A percentile compares a stretch with the other conserved stretches of the same genome.
These are phyloP conservation scores for Sminthurinus aureus DNA, from an alignment of 2,888 invertebrate species.

Conservation along the genomic window DNA sequence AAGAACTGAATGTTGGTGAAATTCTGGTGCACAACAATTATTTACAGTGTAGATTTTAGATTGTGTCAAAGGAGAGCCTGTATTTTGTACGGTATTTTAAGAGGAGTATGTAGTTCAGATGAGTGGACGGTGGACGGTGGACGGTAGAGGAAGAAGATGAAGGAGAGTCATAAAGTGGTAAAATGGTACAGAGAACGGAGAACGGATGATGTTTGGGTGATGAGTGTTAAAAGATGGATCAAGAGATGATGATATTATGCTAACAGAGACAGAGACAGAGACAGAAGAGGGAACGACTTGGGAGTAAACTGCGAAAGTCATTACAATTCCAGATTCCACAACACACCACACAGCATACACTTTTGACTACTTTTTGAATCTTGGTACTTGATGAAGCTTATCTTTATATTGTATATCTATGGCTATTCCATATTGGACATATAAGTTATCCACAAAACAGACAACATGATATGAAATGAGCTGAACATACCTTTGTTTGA, in stretches of 20 bases:
- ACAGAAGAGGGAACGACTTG: conserved; percentile 38
- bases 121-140: neutral
- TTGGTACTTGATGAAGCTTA: too few species aligned
- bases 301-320: conserved; percentile 54
- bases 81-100: too few species aligned
- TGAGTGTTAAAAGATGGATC: conserved; percentile 39
- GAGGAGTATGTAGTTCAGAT: neutral
- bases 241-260: neutral
- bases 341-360: too few species aligned
- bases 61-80: too few species aligned
- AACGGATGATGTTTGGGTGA: conserved; percentile 21
- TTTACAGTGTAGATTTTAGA: too few species aligned
- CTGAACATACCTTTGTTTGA: neutral
- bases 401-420: neutral
- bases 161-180: neutral
- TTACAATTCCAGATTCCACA: conserved; percentile 29
- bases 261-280: neutral
- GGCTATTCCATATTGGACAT: neutral
- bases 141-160: neutral
- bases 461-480: neutral
- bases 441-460: neutral
- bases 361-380: too few species aligned
- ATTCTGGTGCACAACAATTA: too few species aligned
- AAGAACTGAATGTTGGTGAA: too few species aligned
- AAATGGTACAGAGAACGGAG: conserved; percentile 15